phyloP scores from a whole-genome alignment of 2,113 vertebrate genomes.

The Tringa solitaria region DNA sequence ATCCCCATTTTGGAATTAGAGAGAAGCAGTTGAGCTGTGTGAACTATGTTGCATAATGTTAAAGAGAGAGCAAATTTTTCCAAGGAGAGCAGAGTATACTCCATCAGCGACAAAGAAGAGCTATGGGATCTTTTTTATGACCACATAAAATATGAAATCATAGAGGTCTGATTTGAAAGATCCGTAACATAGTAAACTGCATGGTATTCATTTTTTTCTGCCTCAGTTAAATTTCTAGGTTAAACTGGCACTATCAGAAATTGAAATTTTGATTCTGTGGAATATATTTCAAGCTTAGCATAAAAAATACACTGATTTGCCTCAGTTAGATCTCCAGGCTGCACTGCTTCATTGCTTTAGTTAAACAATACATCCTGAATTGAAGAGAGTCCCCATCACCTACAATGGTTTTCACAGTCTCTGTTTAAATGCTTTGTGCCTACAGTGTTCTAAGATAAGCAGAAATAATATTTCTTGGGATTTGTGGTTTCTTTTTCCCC shows the following conservation, averaged over 20 bases:
- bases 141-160: slow-evolving; percentile 27
- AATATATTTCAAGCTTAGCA: not conserved
- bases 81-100: not conserved
- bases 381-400: not conserved
- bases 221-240: not conserved
- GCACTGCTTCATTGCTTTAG: not conserved
- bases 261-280: not conserved
- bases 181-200: not conserved
- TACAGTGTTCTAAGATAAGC: not conserved
- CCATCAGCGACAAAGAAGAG: not conserved
- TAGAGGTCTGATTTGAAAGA: not conserved
- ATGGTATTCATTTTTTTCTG: not conserved
- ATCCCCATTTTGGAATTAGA: not conserved
- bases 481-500: not conserved
- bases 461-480: not conserved
- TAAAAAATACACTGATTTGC: not conserved
- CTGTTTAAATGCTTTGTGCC: not conserved
- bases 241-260: not conserved
- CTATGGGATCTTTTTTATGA: slow-evolving; percentile 4
- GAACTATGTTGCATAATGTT: not conserved
- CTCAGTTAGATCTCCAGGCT: not conserved
- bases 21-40: not conserved
- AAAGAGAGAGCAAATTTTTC: not conserved
- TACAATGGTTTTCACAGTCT: not conserved
- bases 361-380: not conserved